Evolutionary conservation across 2,797 vertebrate genomes (phyloP).

Genomic region (Microctenopoma steveboyesi): DNA sequence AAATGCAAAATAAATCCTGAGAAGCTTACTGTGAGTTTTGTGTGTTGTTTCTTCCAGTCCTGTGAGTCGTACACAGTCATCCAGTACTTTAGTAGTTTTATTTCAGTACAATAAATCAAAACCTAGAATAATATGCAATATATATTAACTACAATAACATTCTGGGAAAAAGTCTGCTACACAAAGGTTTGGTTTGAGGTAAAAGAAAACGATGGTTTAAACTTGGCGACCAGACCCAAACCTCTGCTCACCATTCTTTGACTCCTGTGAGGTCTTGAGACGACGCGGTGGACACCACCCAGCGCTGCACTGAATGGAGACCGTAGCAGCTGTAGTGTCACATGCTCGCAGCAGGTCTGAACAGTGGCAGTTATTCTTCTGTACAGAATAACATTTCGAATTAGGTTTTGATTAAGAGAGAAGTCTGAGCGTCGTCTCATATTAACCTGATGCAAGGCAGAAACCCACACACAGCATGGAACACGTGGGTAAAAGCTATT

Average conservation of each 20-base stretch:
- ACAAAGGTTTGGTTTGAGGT: neutral
- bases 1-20: constrained; percentile 44
- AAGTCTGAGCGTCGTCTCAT: too few relatives aligned
- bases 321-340: neutral
- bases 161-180: neutral
- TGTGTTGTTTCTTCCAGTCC: constrained; percentile 19
- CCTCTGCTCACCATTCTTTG: neutral
- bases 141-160: too few relatives aligned
- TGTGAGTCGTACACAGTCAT: neutral
- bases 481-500: too few relatives aligned
- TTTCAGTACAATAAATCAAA: too few relatives aligned
- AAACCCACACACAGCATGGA: too few relatives aligned
- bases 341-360: too few relatives aligned
- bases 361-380: too few relatives aligned
- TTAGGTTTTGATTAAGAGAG: too few relatives aligned
- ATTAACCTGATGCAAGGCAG: too few relatives aligned
- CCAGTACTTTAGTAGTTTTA: neutral
- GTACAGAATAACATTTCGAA: too few relatives aligned
- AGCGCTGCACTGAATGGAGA: neutral
- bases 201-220: neutral
- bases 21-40: neutral
- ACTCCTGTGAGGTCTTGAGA: neutral
- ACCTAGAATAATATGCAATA: too few relatives aligned
- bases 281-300: neutral
- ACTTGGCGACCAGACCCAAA: neutral